A percentile compares a stretch with the other conserved stretches of the same genome.
Conservation (phyloP, 2,888 invertebrate species). For the Xestobium rufovillosum region DNA sequence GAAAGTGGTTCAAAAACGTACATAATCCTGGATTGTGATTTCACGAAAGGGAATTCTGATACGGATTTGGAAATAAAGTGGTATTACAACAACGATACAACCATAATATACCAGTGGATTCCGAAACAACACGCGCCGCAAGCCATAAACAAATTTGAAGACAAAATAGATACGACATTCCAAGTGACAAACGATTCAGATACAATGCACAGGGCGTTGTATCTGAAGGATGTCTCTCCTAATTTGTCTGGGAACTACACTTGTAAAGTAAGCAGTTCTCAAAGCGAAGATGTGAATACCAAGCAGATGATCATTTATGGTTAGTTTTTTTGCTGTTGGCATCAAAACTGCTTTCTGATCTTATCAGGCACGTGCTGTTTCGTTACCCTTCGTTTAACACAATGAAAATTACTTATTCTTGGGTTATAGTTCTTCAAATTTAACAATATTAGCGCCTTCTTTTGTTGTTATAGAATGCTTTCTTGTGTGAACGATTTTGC, state of each 20-base stretch:
- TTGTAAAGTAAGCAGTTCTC: constrained; percentile 48
- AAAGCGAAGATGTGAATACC: constrained; percentile 40
- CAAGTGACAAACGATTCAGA: constrained; percentile 39
- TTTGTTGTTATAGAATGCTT: too few relatives aligned
- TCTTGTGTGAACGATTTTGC: too few relatives aligned
- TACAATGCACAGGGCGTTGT: constrained; percentile 48
- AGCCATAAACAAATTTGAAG: constrained; percentile 36
- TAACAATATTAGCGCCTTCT: too few relatives aligned
- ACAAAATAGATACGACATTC: constrained; percentile 42
- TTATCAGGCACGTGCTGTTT: constrained; percentile 33
- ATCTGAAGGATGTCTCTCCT: constrained; percentile 44
- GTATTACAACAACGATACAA: constrained; percentile 43
- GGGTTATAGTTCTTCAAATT: too few relatives aligned
- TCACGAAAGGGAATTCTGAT: constrained; percentile 38
- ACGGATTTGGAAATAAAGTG: constrained; percentile 46
- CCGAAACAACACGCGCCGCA: constrained; percentile 28
- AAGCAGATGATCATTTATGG: constrained; percentile 49
- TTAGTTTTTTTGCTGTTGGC: constrained; percentile 39
- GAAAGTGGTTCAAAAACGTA: constrained; percentile 29
- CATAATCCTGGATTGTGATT: constrained; percentile 46
- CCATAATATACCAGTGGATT: constrained; percentile 47
- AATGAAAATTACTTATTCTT: too few relatives aligned
- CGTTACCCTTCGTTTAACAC: constrained; percentile 32
- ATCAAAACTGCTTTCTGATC: constrained; percentile 14
- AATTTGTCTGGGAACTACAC: constrained; percentile 49